Base-by-base conservation (phyloP, 2,113 vertebrate species). In the Notarius quadriscutis region DNA sequence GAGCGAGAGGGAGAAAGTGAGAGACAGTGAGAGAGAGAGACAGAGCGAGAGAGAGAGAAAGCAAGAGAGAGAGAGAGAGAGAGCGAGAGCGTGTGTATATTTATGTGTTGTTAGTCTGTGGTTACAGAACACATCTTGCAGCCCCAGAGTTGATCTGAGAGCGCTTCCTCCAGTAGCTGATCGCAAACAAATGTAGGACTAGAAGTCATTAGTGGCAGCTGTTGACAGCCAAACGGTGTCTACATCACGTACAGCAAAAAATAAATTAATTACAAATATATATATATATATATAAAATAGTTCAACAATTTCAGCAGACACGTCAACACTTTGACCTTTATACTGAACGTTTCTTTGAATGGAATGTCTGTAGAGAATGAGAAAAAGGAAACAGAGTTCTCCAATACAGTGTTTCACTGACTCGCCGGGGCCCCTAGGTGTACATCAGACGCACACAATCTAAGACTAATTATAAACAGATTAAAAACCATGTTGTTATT, bases 131-230 rank as follows among this genome's bases (percentile, higher is more conserved):
- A 87, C 85, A 82, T 77, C 74, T 83, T 81, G 51, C 30, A 82
- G 51, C 57, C 48, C 81, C 12, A 48, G 30, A 41, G 53, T 51
- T 20, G 34, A 80, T 51, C 71, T 50, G 25, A 53, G 27, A 82
- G 65, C 34, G 82, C 77, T 87, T 86, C 87, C 75, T 89, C 84
- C 41, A 85, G 63, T 81, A 81, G 58, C 83, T 57, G 77, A 81
- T 86, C 34, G 15, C 60, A 63, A 79, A 14, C 18, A 22, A 50
- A 41, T 7, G 34, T 34, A 34, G 34, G 34, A 34, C 34, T 34
- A 18, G 81, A 41, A 41, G 2, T 14, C 7, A 27, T 69, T 65
- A 65, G 25, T n/a, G 25, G 27, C 27, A 69, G n/a, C 6, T 71
- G 27, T 17, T 34, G 69, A 4, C 71, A 72, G 71, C 17, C 3